Evolutionary conservation across 2,797 vertebrate genomes (phyloP), one percentile per base, ranked within the genome.

Genomic region (Threskiornis aethiopicus): DNA sequence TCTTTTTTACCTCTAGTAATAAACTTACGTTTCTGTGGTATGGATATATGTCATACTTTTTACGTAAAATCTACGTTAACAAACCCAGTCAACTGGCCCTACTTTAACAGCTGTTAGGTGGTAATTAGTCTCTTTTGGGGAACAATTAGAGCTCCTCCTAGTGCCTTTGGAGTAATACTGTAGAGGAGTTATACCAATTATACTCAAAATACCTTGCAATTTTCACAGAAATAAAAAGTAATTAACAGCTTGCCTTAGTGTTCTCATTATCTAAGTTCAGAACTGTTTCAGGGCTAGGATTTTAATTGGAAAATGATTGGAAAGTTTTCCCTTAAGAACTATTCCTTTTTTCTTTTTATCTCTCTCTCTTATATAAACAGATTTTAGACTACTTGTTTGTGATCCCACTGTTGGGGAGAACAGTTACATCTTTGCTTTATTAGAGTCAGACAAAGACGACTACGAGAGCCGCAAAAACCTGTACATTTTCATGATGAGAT

Each of bases 191-290:
- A 42, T 59, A 61, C 51, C 75, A 73, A 49, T 94, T 90, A 89
- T 0, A 1, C 51, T 89, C 90, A 73, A 96, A 96, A 87, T 94
- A 95, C 18, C 88, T 92, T 80, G 83, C 73, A 52, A 44, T 94
- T 92, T 96, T 95, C 73, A 77, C 66, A 94, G 80, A 95, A 95
- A 93, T 92, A 95, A 93, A 89, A 95, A 90, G 71, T 96, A 97
- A 94, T 90, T 91, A 96, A 94, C 80, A 80, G n/a, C 49, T 93
- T 94, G 52, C 59, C 39, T 80, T 93, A 52, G 75, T 89, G 78
- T 89, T 92, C 93, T 89, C 84, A 89, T 95, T 96, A 90, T 58
- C 58, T 69, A 73, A 72, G 67, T 87, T 90, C 62, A 89, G 66
- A 89, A 83, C 80, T 77, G 47, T 82, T 93, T 87, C 35, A 77